Base-by-base conservation (phyloP, 1,140 invertebrate genomes). In the Cyphomyrmex costatus region DNA sequence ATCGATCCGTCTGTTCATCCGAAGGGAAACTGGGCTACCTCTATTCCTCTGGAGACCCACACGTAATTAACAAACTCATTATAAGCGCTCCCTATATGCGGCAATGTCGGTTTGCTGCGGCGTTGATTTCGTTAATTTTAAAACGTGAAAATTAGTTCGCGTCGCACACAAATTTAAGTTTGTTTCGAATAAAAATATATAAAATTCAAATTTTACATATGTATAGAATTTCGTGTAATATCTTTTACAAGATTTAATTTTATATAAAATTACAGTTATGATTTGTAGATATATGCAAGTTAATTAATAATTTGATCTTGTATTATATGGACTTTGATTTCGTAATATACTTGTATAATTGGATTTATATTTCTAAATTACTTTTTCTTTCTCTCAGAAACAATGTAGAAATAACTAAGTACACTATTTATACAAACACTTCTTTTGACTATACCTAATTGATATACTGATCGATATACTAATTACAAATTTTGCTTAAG, bases 1-100 rank as follows among this genome's bases (percentile, higher is more conserved):
- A 89, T 86, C 88, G 90, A 91, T 86, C 60, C 73, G 58, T 78
- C 27, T 84, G 68, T 27, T 73, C 46, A n/a, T 21, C 16, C 60
- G 14, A 83, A 42, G 78, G 73, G 78, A 65, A 88, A 86, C 58
- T 70, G 56, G 61, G 68, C 76, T 90, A 61, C 74, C 49, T 58
- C 24, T 27, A 27, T 56, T 42, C 21, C 89, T 73, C 71, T 19
- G 27, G 74, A 65, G 85, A 36, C 19, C 27, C 61, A 53, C 63
- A 53, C 77, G 90, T 92, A 92, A 92, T 92, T 92, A 92, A 92
- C 91, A 86, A 92, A 92, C 91, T 92, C 91, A 92, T 92, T 92
- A 92, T 88, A 90, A 92, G 86, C 88, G 79, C 12, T 68, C 61
- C 46, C 53, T 71, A 36, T 58, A 61, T 68, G 76, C 53, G 30